Evolutionary conservation across 2,797 vertebrate species (phyloP), one percentile per base, ranked within the genome.

Genomic region (Tokudaia tokunoshimensis): DNA sequence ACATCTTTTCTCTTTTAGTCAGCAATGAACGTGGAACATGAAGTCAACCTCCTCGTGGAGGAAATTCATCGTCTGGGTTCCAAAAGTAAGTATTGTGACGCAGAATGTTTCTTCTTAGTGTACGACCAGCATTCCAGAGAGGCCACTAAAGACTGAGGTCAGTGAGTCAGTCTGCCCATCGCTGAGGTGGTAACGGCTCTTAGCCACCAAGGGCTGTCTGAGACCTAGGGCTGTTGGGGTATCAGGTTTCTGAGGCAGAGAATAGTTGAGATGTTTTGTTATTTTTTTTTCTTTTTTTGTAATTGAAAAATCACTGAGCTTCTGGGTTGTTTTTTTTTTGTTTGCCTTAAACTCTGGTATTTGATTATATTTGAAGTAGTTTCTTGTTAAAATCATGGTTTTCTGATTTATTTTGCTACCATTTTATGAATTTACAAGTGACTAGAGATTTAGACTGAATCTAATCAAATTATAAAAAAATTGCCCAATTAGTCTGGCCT

Each of bases 61-160:
- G 99, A 99, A 98, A 99, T 99, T 96, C 98, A 98, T 31, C 99
- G 99, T 3, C 98, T 99, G 95, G 99, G 99, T 97, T 99, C 98
- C 93, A 99, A 79, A 99, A 99, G 99, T 99, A 98, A 99, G 99
- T 98, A 81, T 41, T 95, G 31, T 63, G 82, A 80, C 19, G 37
- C 7, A 29, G 24, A 2, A 19, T 84, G 47, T 94, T 94, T 95
- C 19, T 72, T 63, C 3, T 74, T 50, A 55, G 70, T 83, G 87
- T 78, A n/a, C 20, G 19, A 26, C 44, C 1, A 6, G 55, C 20
- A 10, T 41, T 90, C 34, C 57, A 55, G 15, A 70, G 50, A 87
- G 29, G 20, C 31, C 14, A 5, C 59, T 19, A 37, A 55, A 57
- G 17, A 11, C 34, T 47, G 74, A 72, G 76, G 34, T 72, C 11